Conservation (phyloP, 1,140 invertebrate genomes). For the Mylabris phalerata region DNA sequence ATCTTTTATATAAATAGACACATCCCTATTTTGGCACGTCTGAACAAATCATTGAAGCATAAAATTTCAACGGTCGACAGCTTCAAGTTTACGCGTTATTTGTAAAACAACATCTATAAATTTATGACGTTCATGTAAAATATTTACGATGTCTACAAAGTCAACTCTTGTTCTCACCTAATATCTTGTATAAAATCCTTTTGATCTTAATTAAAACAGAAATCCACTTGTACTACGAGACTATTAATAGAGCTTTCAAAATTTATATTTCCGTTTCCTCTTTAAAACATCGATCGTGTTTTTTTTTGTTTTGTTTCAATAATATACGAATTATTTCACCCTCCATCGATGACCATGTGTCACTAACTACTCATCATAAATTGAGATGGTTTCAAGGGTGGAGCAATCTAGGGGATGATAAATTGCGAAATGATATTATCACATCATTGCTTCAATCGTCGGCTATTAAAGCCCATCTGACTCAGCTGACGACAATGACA, state of each 20-base stretch:
- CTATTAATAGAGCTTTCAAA: neutral
- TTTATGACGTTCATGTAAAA: neutral
- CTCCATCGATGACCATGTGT: too few relatives aligned
- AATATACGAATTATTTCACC: too few relatives aligned
- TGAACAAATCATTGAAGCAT: constrained; percentile 6
- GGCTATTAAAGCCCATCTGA: constrained; percentile 10
- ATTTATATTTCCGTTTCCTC: neutral
- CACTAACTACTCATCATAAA: too few relatives aligned
- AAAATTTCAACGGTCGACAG: constrained; percentile 8
- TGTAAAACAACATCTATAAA: constrained; percentile 1
- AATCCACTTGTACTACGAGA: neutral
- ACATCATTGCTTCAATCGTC: constrained; percentile 6
- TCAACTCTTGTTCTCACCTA: neutral
- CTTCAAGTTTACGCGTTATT: constrained; percentile 13
- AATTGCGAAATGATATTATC: constrained; percentile 14
- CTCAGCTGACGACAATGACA: constrained; percentile 5
- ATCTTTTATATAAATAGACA: neutral
- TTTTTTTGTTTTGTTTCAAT: neutral
- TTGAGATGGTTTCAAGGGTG: neutral
- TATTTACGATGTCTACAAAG: neutral
- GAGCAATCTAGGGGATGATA: constrained; percentile 4
- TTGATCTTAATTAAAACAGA: too few relatives aligned
- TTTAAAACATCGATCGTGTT: neutral
- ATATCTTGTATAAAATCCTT: neutral
- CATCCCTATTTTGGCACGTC: neutral